phyloP scores from a whole-genome alignment of 2,888 invertebrate species.

The Synergus gifuensis region DNA sequence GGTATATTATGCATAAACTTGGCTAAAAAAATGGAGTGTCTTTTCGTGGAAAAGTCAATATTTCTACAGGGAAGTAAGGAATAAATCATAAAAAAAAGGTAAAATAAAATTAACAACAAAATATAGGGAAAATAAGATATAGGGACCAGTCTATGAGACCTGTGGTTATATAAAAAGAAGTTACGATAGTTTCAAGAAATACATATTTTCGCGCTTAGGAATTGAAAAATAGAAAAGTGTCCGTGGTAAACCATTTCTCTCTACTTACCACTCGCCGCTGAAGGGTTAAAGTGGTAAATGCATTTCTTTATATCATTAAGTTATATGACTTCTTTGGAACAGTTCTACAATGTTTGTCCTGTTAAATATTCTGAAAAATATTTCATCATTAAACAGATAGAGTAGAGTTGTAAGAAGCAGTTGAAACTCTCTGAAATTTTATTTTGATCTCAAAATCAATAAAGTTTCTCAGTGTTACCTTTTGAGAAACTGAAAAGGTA shows the following conservation, averaged over 20 bases:
- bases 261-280: constrained; percentile 28
- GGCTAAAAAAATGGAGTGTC: too few species aligned
- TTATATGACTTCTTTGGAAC: constrained; percentile 3
- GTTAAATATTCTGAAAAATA: constrained; percentile 36
- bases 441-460: constrained; percentile 31
- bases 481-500: constrained; percentile 35
- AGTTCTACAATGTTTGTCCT: constrained; percentile 11
- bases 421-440: constrained; percentile 22
- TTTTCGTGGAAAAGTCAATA: too few species aligned
- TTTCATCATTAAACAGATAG: constrained; percentile 11
- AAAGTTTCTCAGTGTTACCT: constrained; percentile 37
- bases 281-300: constrained; percentile 34
- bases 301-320: constrained; percentile 14
- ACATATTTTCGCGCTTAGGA: not conserved
- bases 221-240: not conserved
- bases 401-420: constrained; percentile 9
- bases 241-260: not conserved
- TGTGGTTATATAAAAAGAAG: not conserved
- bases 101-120: too few species aligned
- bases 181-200: not conserved
- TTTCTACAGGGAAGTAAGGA: too few species aligned
- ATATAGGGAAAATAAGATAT: too few species aligned
- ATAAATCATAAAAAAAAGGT: too few species aligned
- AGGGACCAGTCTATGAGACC: not conserved
- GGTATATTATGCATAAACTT: too few species aligned